phyloP scores from a whole-genome alignment of 2,888 invertebrate genomes.

The Eupelmus urozonus region DNA sequence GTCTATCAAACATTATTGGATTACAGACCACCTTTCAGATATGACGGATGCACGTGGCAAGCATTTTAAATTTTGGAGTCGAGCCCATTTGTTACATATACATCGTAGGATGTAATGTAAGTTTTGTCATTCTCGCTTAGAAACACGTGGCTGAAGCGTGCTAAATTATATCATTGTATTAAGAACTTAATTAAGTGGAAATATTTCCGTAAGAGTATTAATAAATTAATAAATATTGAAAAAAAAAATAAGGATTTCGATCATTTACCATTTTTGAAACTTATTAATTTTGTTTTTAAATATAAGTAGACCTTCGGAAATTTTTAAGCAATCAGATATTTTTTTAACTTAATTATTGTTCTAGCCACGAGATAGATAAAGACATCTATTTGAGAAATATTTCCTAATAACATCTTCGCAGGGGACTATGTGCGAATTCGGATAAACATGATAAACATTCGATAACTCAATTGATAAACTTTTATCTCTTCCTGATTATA shows the following conservation, averaged over 20 bases:
- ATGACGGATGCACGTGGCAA: conserved; percentile 19
- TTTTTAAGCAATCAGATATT: no score
- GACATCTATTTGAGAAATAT: neutral
- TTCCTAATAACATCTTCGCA: conserved; percentile 44
- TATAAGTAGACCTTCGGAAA: no score
- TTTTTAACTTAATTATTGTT: no score
- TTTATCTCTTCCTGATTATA: neutral
- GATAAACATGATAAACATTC: conserved; percentile 29
- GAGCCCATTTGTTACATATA: conserved; percentile 22
- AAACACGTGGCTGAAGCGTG: neutral
- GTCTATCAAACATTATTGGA: conserved; percentile 18
- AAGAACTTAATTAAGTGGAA: no score
- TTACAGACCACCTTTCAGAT: conserved; percentile 12
- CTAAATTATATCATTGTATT: neutral
- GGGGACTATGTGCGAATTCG: conserved; percentile 14
- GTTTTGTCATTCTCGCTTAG: neutral
- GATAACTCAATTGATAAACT: neutral
- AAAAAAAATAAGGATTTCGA: no score
- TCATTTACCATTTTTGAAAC: no score
- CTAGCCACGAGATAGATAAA: neutral
- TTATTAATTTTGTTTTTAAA: no score
- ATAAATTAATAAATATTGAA: no score
- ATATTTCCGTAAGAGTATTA: no score
- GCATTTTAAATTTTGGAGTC: conserved; percentile 34
- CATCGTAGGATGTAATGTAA: neutral